Conservation (phyloP, 2,888 invertebrate species). For the Carterocephalus palaemon region DNA sequence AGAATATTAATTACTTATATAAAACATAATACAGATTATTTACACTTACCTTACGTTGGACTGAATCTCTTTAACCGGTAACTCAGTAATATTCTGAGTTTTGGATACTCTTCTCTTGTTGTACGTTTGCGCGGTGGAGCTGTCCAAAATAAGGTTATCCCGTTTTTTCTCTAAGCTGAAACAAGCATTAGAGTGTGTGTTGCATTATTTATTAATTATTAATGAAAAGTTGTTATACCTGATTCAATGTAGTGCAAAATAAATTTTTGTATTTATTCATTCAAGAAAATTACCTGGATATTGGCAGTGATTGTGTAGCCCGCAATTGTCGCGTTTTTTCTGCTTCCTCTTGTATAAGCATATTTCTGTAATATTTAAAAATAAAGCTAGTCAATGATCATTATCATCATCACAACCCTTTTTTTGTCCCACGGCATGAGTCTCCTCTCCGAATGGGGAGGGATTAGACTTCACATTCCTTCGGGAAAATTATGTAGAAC, state of each 20-base stretch:
- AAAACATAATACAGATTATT: background rate
- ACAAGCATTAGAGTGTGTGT: constrained; percentile 19
- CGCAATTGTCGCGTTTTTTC: constrained; percentile 67
- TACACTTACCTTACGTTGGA: constrained; percentile 40
- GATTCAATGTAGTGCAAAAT: too few relatives aligned
- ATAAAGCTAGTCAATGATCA: constrained; percentile 1
- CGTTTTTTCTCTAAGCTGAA: constrained; percentile 50
- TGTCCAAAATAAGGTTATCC: constrained; percentile 44
- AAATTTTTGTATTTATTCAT: too few relatives aligned
- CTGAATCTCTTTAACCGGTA: constrained; percentile 40
- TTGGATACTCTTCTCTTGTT: constrained; percentile 56
- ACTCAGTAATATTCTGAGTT: constrained; percentile 52
- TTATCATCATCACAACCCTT: too few relatives aligned
- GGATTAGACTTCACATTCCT: too few relatives aligned
- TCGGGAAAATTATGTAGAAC: too few relatives aligned
- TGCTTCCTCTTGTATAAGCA: constrained; percentile 58
- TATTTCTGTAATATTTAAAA: constrained; percentile 41
- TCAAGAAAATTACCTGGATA: constrained; percentile 44
- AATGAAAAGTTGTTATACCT: background rate
- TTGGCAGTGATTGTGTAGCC: constrained; percentile 69
- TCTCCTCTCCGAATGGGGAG: too few relatives aligned
- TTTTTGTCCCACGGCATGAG: too few relatives aligned
- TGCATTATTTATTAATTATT: background rate
- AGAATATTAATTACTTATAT: constrained; percentile 21
- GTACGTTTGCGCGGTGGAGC: constrained; percentile 47